phyloP scores from a whole-genome alignment of 2,797 vertebrate genomes.

The Xiphorhynchus erythropygius region DNA sequence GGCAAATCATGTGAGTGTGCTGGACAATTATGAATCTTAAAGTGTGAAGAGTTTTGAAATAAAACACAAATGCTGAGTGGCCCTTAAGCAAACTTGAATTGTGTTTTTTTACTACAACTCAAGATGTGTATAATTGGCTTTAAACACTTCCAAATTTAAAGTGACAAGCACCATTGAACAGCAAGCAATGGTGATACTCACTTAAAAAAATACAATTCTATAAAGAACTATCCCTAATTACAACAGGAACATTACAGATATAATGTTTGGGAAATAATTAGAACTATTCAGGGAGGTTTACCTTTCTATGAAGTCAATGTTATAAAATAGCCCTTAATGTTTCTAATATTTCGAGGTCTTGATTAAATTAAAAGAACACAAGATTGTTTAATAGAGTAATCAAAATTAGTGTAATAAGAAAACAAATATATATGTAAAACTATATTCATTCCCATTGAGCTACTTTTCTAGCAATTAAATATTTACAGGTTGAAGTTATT shows the following conservation, averaged over 20 bases:
- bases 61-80: background rate
- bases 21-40: background rate
- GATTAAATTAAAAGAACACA: background rate
- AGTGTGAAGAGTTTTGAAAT: background rate
- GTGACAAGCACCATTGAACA: background rate
- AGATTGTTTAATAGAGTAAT: background rate
- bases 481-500: background rate
- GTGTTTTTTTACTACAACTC: background rate
- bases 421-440: background rate
- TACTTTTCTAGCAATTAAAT: background rate
- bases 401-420: background rate
- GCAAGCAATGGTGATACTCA: background rate
- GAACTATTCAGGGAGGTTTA: background rate
- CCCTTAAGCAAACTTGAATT: background rate
- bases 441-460: background rate
- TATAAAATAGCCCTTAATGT: background rate
- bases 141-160: background rate
- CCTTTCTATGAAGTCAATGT: background rate
- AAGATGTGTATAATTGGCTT: background rate
- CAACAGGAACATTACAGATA: background rate
- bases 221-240: background rate
- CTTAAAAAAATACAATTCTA: background rate
- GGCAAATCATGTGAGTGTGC: background rate
- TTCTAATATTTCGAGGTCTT: background rate
- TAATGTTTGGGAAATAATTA: background rate